phyloP scores from a whole-genome alignment of 37 sponge, comb jelly and placozoan species.

The Corticium candelabrum region DNA sequence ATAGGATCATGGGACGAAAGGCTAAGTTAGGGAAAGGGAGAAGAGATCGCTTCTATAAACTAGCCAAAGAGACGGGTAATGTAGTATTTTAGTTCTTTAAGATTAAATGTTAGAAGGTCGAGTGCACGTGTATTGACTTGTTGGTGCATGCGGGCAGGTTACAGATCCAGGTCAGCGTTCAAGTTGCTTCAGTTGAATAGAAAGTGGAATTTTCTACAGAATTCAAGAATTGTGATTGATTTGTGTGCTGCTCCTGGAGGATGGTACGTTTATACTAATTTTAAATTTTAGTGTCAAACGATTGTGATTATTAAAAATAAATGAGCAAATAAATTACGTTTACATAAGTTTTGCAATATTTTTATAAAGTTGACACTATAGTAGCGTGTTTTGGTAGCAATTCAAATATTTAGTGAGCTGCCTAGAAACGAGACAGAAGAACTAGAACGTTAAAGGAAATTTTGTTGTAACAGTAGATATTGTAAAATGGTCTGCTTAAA shows the following conservation, averaged over 20 bases:
- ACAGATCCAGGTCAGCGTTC: conserved; percentile 93
- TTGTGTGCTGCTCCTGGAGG: conserved; percentile 98
- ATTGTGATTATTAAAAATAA: neutral
- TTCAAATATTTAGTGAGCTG: too few species aligned
- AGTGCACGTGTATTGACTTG: neutral
- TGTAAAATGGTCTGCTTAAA: too few species aligned
- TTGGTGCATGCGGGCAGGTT: conserved; percentile 40
- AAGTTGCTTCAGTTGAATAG: conserved; percentile 94
- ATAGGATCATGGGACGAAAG: conserved; percentile 85
- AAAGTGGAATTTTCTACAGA: conserved; percentile 86
- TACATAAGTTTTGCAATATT: too few species aligned
- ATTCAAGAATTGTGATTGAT: conserved; percentile 78
- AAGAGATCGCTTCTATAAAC: conserved; percentile 88
- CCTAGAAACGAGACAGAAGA: too few species aligned
- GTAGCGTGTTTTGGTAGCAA: too few species aligned
- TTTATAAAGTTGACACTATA: too few species aligned
- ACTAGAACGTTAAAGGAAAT: too few species aligned
- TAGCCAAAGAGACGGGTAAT: conserved; percentile 88
- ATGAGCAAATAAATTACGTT: neutral
- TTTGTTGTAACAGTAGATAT: too few species aligned
- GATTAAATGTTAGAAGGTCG: too few species aligned
- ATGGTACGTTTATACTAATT: conserved; percentile 52
- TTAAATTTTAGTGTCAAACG: neutral
- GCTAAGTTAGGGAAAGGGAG: conserved; percentile 82
- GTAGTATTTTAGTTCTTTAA: neutral